These are phyloP conservation scores for Drosophila dives DNA, from an alignment of 2,888 invertebrate species.

Conservation along the genomic window DNA sequence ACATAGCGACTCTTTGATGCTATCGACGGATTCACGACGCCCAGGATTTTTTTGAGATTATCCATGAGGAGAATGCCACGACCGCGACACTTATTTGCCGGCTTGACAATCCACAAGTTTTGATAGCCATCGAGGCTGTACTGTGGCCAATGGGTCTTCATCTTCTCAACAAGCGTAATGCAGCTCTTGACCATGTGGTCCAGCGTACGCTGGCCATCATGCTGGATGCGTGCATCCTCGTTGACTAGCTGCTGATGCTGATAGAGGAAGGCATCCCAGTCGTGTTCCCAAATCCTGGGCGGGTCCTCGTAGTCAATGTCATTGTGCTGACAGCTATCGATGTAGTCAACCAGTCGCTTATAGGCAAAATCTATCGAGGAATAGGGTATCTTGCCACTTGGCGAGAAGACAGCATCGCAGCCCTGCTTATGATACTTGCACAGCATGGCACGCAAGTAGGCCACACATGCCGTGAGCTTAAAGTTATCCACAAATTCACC, in stretches of 20 bases:
- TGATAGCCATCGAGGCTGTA: constrained; percentile 92
- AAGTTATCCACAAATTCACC: constrained; percentile 95
- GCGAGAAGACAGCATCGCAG: constrained; percentile 86
- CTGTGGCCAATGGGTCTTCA: constrained; percentile 92
- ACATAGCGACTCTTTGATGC: constrained; percentile 92
- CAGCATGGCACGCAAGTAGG: constrained; percentile 92
- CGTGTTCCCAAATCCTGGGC: constrained; percentile 90
- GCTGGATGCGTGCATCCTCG: constrained; percentile 86
- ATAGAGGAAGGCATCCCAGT: constrained; percentile 94
- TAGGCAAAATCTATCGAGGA: constrained; percentile 93
- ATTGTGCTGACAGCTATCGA: constrained; percentile 90
- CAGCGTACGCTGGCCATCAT: constrained; percentile 75
- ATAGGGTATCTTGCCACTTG: constrained; percentile 89
- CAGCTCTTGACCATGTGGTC: constrained; percentile 84
- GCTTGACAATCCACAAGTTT: constrained; percentile 98
- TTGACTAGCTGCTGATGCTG: constrained; percentile 90
- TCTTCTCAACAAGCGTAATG: constrained; percentile 88
- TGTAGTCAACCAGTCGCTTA: constrained; percentile 90
- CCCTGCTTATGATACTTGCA: constrained; percentile 86
- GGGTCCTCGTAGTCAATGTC: constrained; percentile 88
- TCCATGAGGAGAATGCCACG: constrained; percentile 95
- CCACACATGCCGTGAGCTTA: constrained; percentile 94
- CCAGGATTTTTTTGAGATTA: constrained; percentile 93
- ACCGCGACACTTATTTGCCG: constrained; percentile 96
- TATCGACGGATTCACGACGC: constrained; percentile 89